phyloP scores from a whole-genome alignment of 2,113 vertebrate genomes.

The Haliaeetus leucogaster region DNA sequence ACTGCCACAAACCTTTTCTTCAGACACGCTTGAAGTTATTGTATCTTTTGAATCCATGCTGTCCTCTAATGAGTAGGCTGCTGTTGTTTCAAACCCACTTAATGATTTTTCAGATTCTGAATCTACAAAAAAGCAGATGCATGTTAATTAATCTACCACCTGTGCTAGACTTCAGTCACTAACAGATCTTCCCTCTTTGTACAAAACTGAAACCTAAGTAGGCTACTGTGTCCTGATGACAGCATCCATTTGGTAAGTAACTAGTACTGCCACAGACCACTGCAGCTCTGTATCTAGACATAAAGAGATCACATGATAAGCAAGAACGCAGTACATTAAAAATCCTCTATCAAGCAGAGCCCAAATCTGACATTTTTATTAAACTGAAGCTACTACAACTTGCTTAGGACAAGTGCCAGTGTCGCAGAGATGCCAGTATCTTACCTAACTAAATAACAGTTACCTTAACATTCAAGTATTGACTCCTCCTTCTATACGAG shows the following conservation, averaged over 20 bases:
- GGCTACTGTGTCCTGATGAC: slow-evolving; percentile 78
- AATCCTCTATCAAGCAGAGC: neutral
- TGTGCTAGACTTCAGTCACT: slow-evolving; percentile 44
- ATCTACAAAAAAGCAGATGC: slow-evolving; percentile 77
- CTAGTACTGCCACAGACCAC: slow-evolving; percentile 14
- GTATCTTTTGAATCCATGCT: slow-evolving; percentile 73
- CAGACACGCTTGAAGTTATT: slow-evolving; percentile 75
- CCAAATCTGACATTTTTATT: neutral
- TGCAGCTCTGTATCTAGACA: neutral
- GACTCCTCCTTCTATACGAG: neutral
- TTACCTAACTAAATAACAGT: neutral
- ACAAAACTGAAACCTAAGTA: slow-evolving; percentile 81
- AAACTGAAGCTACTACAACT: neutral
- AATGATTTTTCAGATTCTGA: slow-evolving; percentile 89
- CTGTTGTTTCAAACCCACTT: slow-evolving; percentile 87
- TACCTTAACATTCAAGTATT: neutral
- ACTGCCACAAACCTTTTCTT: slow-evolving; percentile 80
- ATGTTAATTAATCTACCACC: slow-evolving; percentile 58
- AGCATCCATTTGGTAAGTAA: slow-evolving; percentile 70
- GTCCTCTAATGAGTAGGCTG: slow-evolving; percentile 78
- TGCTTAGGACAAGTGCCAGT: neutral
- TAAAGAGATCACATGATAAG: neutral
- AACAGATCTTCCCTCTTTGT: slow-evolving; percentile 56
- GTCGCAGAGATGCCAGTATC: neutral
- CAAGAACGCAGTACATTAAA: neutral